These are phyloP conservation scores for Drosophila sturtevanti DNA, from an alignment of 1,140 invertebrate species.

Conservation along the genomic window DNA sequence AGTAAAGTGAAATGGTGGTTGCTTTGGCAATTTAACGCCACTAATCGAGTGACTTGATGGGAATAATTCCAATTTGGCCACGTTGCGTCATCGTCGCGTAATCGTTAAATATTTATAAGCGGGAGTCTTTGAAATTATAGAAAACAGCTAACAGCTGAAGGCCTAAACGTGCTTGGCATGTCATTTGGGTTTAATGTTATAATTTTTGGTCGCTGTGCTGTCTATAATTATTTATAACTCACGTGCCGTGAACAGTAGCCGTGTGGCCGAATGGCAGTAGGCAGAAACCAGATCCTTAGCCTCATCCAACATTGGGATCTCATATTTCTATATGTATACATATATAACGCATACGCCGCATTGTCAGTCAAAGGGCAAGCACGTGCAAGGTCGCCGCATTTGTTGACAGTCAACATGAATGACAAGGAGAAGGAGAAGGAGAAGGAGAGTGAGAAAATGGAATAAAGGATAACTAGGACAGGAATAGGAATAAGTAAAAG, in stretches of 20 bases:
- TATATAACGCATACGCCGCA: constrained; percentile 65
- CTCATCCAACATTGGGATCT: constrained; percentile 11
- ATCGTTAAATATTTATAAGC: constrained; percentile 65
- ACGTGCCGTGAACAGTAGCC: constrained; percentile 41
- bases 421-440: background rate
- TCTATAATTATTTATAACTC: constrained; percentile 76
- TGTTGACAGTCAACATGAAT: constrained; percentile 55
- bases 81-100: constrained; percentile 48
- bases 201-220: constrained; percentile 51
- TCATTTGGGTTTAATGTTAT: constrained; percentile 38
- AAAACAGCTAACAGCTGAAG: constrained; percentile 23
- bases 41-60: constrained; percentile 75
- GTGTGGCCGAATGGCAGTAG: background rate
- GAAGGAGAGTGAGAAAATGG: background rate
- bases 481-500: background rate
- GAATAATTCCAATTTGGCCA: constrained; percentile 77
- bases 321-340: background rate
- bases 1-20: constrained; percentile 12
- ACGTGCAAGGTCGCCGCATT: constrained; percentile 53
- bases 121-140: constrained; percentile 27
- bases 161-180: constrained; percentile 63
- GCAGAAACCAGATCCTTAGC: constrained; percentile 1
- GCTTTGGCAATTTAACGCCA: constrained; percentile 74
- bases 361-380: constrained; percentile 38
- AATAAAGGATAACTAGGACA: background rate